Evolutionary conservation across 2,888 invertebrate genomes (phyloP).

Genomic region (Bembecia ichneumoniformis): DNA sequence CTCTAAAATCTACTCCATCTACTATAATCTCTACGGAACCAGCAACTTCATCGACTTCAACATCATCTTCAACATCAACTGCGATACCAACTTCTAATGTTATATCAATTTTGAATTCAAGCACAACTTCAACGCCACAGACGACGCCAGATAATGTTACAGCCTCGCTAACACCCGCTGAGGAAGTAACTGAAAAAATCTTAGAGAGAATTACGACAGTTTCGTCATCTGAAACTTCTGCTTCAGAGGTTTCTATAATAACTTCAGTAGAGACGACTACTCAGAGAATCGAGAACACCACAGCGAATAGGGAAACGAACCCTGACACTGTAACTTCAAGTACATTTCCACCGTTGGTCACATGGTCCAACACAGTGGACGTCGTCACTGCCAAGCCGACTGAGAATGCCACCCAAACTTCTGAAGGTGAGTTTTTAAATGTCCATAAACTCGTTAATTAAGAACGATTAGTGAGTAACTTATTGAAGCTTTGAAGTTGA

Average conservation of each 20-base stretch:
- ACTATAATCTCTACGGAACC: conserved; percentile 2
- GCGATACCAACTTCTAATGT: conserved; percentile 17
- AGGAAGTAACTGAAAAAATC: conserved; percentile 6
- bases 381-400: conserved; percentile 31
- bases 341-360: conserved; percentile 53
- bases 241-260: conserved; percentile 5
- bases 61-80: conserved; percentile 18
- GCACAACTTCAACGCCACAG: conserved; percentile 10
- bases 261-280: conserved; percentile 14
- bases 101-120: conserved; percentile 1
- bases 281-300: conserved; percentile 18
- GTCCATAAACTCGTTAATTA: too few species aligned
- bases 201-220: too few species aligned
- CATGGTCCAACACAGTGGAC: conserved; percentile 65
- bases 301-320: conserved; percentile 24
- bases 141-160: conserved; percentile 10
- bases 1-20: conserved; percentile 1
- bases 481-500: too few species aligned
- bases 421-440: conserved; percentile 33
- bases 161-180: conserved; percentile 11
- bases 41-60: conserved; percentile 15
- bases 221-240: conserved; percentile 9
- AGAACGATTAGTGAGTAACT: too few species aligned
- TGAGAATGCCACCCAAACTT: conserved; percentile 27
- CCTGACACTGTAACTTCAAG: conserved; percentile 24